Base-by-base conservation (phyloP, 2,888 invertebrate species). In the Diaprepes abbreviatus region DNA sequence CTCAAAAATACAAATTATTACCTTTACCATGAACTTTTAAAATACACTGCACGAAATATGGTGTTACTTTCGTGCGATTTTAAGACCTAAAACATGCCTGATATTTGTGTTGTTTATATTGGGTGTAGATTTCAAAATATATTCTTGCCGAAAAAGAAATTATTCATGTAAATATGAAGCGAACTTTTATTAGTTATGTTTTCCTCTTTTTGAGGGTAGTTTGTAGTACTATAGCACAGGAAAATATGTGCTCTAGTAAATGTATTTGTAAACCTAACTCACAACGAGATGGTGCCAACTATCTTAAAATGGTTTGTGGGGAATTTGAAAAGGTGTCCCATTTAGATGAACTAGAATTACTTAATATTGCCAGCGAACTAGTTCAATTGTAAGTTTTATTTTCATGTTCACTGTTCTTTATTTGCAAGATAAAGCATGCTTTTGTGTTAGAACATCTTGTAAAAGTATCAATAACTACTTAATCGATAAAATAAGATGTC, bases 361-460 rank as follows among this genome's bases (percentile, higher is more conserved):
- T 87, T 76, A 87, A 87, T 79, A 83, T 91, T 70, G 88, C 88
- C 80, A 85, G 85, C 72, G 88, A 89, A 79, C 86, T 91, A 73
- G 86, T 89, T 57, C 90, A 90, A 82, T 83, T 91, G 91, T 91
- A 86, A 89, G 90, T 88, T 67, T 48, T n/a, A 17, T 33, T 50
- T 35, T 55, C n/a, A n/a, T n/a, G n/a, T n/a, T n/a, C n/a, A n/a
- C n/a, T n/a, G n/a, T n/a, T n/a, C n/a, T n/a, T n/a, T n/a, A n/a
- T n/a, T n/a, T n/a, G n/a, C n/a, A n/a, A n/a, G n/a, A n/a, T n/a
- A n/a, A n/a, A n/a, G n/a, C n/a, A n/a, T n/a, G n/a, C n/a, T n/a
- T n/a, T n/a, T n/a, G n/a, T n/a, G n/a, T n/a, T n/a, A n/a, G n/a
- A n/a, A n/a, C n/a, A n/a, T n/a, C n/a, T n/a, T n/a, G n/a, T n/a